phyloP scores from a whole-genome alignment of 2,888 invertebrate genomes.

The Leptopterna dolabrata region DNA sequence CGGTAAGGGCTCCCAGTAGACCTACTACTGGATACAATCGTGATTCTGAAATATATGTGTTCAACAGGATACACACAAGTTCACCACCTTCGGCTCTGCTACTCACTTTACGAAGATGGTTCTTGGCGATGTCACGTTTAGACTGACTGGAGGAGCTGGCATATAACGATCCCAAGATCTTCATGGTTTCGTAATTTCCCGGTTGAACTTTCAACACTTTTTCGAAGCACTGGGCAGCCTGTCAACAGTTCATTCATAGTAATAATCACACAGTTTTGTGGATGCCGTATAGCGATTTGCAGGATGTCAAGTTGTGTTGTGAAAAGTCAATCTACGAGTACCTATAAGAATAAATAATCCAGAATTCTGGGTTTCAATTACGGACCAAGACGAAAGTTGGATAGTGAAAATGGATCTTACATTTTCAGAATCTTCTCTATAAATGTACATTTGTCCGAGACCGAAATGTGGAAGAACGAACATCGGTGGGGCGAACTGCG shows the following conservation, averaged over 20 bases:
- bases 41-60: no score
- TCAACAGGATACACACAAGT: no score
- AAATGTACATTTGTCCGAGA: constrained; percentile 99
- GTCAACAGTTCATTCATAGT: constrained; percentile 57
- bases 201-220: constrained; percentile 97
- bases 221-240: constrained; percentile 98
- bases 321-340: not conserved
- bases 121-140: constrained; percentile 92
- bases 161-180: constrained; percentile 96
- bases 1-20: no score
- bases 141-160: constrained; percentile 90
- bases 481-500: constrained; percentile 93
- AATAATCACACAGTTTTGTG: not conserved
- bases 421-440: constrained; percentile 93
- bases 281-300: not conserved
- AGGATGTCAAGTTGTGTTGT: no score
- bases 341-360: no score
- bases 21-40: no score
- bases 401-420: constrained; percentile 70
- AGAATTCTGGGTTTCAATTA: no score
- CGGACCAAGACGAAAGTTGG: no score
- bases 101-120: constrained; percentile 88
- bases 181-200: constrained; percentile 99
- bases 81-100: no score
- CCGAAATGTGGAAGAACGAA: constrained; percentile 99